Conservation (phyloP, 2,113 vertebrate genomes). For the Malurus alboscapulatus region DNA sequence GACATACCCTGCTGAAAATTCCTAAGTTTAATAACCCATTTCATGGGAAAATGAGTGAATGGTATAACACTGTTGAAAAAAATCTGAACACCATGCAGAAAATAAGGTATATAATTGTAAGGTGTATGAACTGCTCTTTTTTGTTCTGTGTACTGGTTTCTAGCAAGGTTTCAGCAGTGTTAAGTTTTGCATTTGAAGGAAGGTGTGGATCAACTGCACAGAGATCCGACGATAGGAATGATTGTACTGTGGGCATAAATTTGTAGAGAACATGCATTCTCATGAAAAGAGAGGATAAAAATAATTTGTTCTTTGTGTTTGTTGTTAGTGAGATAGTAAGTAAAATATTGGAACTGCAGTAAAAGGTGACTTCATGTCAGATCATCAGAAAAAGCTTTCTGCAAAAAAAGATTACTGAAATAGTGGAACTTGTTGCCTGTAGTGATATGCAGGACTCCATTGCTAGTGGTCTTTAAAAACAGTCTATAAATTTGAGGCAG, state of each 20-base stretch:
- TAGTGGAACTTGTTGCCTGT: not conserved
- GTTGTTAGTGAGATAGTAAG: not conserved
- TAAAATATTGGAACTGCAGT: not conserved
- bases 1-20: not conserved
- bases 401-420: not conserved
- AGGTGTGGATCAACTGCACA: not conserved
- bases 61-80: not conserved
- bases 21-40: not conserved
- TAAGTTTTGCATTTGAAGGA: not conserved
- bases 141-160: not conserved
- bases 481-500: not conserved
- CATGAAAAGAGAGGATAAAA: not conserved
- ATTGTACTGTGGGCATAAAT: not conserved
- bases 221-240: not conserved
- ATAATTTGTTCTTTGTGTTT: not conserved
- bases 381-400: not conserved
- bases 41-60: not conserved
- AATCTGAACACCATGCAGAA: not conserved
- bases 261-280: not conserved
- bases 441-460: not conserved
- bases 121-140: not conserved
- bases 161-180: not conserved
- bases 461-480: not conserved
- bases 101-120: not conserved
- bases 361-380: not conserved